Evolutionary conservation across 2,888 invertebrate species (phyloP), one percentile per base, ranked within the genome.

Genomic region (Nezara viridula): DNA sequence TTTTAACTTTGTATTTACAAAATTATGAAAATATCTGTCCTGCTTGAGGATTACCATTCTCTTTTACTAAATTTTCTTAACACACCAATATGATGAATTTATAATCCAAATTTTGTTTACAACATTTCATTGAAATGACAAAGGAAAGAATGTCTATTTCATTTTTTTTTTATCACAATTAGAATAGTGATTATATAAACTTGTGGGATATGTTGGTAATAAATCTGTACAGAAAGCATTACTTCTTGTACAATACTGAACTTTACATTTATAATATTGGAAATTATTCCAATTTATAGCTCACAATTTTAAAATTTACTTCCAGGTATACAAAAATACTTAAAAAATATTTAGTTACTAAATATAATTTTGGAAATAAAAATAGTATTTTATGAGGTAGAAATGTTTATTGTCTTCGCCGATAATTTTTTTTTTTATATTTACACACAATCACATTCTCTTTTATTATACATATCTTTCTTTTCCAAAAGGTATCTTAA

Each of bases 31-130:
- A 88, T 47, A 66, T 47, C n/a, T 32, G 40, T 47, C 47, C 88
- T 73, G n/a, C 47, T 44, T 27, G 49, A 88, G 73, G 24, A 88
- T 47, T 73, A 32, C 44, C 44, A n/a, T 32, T 86, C 47, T 50
- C 32, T 27, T 73, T 49, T 19, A 37, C 60, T 44, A 55, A 60
- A 32, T 77, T 88, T 49, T 66, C n/a, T 49, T 32, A 77, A 77
- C 88, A 88, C 89, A 89, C 89, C 89, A 89, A 89, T 89, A 89
- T 89, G 89, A 89, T 89, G 89, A 86, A 89, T 66, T 73, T 50
- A 50, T 77, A 73, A 9, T 81, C 40, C 32, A 47, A 49, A 81
- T 6, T 60, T 52, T 49, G 4, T 44, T 55, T 32, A n/a, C 21
- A 52, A 60, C 89, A 89, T 89, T 89, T 89, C 89, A 89, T 32